phyloP scores from a whole-genome alignment of 2,888 invertebrate species.

The Cantharis rufa region DNA sequence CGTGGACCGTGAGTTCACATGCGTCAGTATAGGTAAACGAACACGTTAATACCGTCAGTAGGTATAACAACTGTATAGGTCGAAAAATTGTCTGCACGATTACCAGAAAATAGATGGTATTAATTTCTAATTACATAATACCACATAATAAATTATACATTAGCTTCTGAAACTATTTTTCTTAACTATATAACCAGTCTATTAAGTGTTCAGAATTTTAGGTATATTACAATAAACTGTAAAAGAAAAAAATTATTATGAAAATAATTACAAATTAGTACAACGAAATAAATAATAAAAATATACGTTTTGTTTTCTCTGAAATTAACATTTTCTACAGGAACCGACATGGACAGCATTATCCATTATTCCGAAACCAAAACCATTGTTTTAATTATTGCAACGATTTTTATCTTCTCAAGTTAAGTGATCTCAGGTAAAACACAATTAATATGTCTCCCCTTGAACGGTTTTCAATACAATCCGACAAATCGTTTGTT shows the following conservation, averaged over 20 bases:
- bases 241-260: too few relatives aligned
- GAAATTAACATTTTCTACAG: neutral
- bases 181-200: neutral
- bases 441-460: slow-evolving; percentile 2
- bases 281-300: neutral
- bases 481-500: slow-evolving; percentile 26
- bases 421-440: neutral
- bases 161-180: neutral
- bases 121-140: neutral
- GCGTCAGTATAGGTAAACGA: neutral
- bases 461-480: slow-evolving; percentile 7
- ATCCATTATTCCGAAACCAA: neutral
- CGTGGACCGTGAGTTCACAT: neutral
- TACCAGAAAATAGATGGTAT: slow-evolving; percentile 1
- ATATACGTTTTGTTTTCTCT: neutral
- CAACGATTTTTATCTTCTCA: neutral
- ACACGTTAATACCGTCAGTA: neutral
- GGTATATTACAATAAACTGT: neutral
- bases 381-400: neutral
- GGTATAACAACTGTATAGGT: neutral
- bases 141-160: neutral
- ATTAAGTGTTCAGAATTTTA: neutral
- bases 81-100: neutral
- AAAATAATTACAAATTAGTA: neutral
- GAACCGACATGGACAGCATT: neutral